phyloP scores from a whole-genome alignment of 2,113 vertebrate species.

The Otolemur garnettii region DNA sequence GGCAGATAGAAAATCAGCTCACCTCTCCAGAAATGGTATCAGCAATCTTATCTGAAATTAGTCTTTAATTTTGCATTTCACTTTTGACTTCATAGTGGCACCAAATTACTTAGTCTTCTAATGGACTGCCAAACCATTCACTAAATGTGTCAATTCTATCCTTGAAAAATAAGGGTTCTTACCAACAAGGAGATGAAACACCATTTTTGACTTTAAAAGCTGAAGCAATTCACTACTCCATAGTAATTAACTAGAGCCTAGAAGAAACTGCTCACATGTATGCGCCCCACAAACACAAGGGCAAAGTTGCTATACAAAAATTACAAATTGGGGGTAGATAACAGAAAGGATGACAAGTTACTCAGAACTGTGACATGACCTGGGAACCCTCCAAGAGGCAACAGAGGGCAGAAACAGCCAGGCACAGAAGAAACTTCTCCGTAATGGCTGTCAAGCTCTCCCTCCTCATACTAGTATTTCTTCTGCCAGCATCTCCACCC shows the following conservation, averaged over 20 bases:
- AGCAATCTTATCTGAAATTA: not conserved
- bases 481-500: not conserved
- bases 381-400: not conserved
- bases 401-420: not conserved
- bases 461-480: not conserved
- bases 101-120: conserved; percentile 28
- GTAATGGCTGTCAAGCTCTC: not conserved
- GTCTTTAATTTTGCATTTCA: not conserved
- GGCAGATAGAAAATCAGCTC: not conserved
- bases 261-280: conserved; percentile 25
- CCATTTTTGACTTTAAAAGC: conserved; percentile 34
- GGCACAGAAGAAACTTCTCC: not conserved
- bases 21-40: not conserved
- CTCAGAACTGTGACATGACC: conserved; percentile 3
- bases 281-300: not conserved
- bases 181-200: conserved; percentile 19
- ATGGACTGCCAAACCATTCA: not conserved
- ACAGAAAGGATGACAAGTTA: conserved; percentile 21
- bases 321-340: conserved; percentile 15
- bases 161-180: conserved; percentile 23
- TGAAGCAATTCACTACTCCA: not conserved
- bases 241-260: not conserved
- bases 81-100: not conserved
- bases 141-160: not conserved
- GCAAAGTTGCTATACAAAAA: not conserved